Conservation (phyloP, 2,888 invertebrate species). For the Linyphia triangularis region DNA sequence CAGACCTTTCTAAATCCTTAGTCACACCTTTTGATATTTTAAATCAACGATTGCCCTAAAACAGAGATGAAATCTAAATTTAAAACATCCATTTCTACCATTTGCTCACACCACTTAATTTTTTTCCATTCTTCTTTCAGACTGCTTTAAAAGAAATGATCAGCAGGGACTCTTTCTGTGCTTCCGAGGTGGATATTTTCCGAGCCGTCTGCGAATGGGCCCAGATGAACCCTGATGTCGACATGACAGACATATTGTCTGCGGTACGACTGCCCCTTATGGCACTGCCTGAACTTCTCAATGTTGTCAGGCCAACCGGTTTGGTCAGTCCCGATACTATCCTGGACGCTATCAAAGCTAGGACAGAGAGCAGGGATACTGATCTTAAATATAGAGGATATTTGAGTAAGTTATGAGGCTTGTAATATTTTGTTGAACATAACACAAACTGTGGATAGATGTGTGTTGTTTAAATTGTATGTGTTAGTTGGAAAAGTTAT, state of each 20-base stretch:
- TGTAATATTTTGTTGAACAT: too few species aligned
- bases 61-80: too few species aligned
- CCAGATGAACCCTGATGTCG: slow-evolving; percentile 86
- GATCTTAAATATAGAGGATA: slow-evolving; percentile 90
- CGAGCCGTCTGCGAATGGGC: slow-evolving; percentile 93
- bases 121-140: slow-evolving; percentile 79
- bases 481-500: too few species aligned
- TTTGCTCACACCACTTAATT: too few species aligned
- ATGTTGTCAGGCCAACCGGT: slow-evolving; percentile 91
- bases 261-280: slow-evolving; percentile 90
- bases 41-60: background rate
- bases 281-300: slow-evolving; percentile 91
- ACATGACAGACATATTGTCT: slow-evolving; percentile 78
- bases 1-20: background rate
- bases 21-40: background rate
- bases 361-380: slow-evolving; percentile 88
- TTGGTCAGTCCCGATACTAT: slow-evolving; percentile 93
- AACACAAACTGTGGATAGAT: too few species aligned
- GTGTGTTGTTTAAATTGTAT: too few species aligned
- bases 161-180: slow-evolving; percentile 96
- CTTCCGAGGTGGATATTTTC: slow-evolving; percentile 97
- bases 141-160: slow-evolving; percentile 91
- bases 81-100: too few species aligned
- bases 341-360: slow-evolving; percentile 95
- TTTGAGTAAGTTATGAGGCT: slow-evolving; percentile 69